These are phyloP conservation scores for Pachyseris speciosa DNA, from an alignment of 64 coral and sea anemone species.

Conservation along the genomic window DNA sequence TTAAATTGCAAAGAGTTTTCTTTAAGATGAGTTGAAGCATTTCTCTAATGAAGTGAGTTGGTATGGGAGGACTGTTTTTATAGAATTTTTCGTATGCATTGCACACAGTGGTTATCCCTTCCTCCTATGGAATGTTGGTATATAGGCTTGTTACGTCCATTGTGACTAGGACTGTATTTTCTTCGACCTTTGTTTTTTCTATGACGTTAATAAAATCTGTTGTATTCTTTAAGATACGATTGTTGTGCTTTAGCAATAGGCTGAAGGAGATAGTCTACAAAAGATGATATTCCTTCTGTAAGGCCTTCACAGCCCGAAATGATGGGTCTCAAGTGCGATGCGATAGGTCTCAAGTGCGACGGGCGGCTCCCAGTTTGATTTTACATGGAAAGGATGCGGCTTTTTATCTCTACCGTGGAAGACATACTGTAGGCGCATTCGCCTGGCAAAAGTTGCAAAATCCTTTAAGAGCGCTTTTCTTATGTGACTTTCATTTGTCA, in stretches of 20 bases:
- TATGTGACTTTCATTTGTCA: no score
- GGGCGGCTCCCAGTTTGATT: no score
- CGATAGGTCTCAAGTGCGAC: no score
- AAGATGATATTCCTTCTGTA: conserved; percentile 18
- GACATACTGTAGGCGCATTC: no score
- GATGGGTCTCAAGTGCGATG: no score
- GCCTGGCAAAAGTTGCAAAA: no score
- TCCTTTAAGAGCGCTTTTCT: no score
- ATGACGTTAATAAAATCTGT: neutral
- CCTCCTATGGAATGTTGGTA: neutral
- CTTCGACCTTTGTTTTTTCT: neutral
- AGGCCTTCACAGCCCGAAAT: conserved; percentile 9
- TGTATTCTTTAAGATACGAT: neutral
- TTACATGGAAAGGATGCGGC: no score
- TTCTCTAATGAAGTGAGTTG: neutral
- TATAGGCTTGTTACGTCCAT: conserved; percentile 8
- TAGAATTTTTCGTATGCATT: neutral
- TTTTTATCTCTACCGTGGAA: no score
- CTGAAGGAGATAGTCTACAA: neutral
- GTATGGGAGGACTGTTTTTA: neutral
- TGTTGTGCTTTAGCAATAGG: conserved; percentile 1
- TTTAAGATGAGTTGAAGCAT: neutral
- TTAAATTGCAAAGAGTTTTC: conserved; percentile 26
- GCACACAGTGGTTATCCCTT: neutral
- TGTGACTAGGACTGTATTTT: neutral